Percentiles rank a stretch among this genome's conserved stretches.
These are phyloP conservation scores for Drosophila rufa DNA, from an alignment of 1,140 invertebrate species.

Conservation along the genomic window DNA sequence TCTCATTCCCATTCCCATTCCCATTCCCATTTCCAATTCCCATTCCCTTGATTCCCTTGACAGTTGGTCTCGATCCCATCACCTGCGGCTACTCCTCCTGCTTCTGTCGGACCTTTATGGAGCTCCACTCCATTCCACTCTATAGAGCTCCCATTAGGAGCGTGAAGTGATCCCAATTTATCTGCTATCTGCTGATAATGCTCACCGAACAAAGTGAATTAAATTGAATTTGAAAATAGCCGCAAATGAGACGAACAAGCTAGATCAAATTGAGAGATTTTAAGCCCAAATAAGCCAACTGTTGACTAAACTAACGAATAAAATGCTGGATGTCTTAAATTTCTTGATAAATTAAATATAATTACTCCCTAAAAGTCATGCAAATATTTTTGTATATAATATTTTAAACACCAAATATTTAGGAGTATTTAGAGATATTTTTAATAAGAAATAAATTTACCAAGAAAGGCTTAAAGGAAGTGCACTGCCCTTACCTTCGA, in stretches of 20 bases:
- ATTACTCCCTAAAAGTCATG: not conserved
- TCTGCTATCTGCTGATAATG: conserved; percentile 85
- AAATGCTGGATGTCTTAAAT: not conserved
- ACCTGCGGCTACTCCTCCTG: conserved; percentile 60
- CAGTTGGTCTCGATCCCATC: conserved; percentile 49
- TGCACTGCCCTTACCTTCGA: not conserved
- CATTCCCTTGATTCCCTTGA: conserved; percentile 55
- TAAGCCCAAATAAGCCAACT: conserved; percentile 13
- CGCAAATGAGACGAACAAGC: conserved; percentile 40
- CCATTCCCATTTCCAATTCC: not conserved
- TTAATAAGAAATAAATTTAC: no score
- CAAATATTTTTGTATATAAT: not conserved
- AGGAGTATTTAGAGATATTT: not conserved
- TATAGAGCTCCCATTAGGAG: conserved; percentile 77
- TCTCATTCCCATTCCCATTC: conserved; percentile 5
- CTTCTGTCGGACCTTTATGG: conserved; percentile 48
- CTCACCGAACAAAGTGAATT: conserved; percentile 85
- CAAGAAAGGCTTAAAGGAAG: not conserved
- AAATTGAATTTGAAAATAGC: conserved; percentile 82
- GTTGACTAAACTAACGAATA: conserved; percentile 9
- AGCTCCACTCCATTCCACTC: not conserved
- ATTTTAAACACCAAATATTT: not conserved
- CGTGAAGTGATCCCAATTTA: conserved; percentile 85
- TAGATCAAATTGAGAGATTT: not conserved
- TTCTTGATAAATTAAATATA: not conserved